Conservation (phyloP, 2,797 vertebrate genomes). For the Basileuterus tristriatus region DNA sequence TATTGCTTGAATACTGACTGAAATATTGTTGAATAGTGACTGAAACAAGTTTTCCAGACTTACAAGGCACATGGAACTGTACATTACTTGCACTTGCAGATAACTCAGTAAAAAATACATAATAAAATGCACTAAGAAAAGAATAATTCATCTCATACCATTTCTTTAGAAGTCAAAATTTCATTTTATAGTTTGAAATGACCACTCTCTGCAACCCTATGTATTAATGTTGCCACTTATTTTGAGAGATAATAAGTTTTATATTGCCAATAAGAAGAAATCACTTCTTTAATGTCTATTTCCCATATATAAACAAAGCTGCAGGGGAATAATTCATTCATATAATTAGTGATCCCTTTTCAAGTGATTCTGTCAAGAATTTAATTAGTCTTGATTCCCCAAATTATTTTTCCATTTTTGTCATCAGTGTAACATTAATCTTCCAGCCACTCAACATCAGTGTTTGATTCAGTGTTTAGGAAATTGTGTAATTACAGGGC, state of each 20-base stretch:
- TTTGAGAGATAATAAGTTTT: not conserved
- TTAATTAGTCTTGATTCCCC: constrained; percentile 56
- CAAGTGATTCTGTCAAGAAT: constrained; percentile 45
- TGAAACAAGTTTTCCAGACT: not conserved
- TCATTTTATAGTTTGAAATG: not conserved
- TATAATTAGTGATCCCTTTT: constrained; percentile 18
- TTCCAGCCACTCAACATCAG: not conserved
- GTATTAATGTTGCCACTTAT: not conserved
- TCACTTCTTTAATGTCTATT: constrained; percentile 34
- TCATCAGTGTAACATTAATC: constrained; percentile 13
- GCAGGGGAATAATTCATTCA: not conserved
- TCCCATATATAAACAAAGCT: not conserved
- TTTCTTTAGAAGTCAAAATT: not conserved
- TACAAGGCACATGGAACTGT: not conserved
- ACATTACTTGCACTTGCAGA: not conserved
- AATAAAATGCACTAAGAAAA: not conserved
- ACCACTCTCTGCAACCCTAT: not conserved
- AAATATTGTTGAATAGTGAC: not conserved
- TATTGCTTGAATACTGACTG: not conserved
- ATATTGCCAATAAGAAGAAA: not conserved
- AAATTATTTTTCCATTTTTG: constrained; percentile 42
- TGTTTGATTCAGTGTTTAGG: constrained; percentile 7
- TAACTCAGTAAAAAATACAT: not conserved
- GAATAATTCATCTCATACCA: not conserved
- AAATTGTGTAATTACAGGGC: not conserved